Evolutionary conservation across 2,888 invertebrate species (phyloP), one percentile per base, ranked within the genome.

Genomic region (Antitype chi): DNA sequence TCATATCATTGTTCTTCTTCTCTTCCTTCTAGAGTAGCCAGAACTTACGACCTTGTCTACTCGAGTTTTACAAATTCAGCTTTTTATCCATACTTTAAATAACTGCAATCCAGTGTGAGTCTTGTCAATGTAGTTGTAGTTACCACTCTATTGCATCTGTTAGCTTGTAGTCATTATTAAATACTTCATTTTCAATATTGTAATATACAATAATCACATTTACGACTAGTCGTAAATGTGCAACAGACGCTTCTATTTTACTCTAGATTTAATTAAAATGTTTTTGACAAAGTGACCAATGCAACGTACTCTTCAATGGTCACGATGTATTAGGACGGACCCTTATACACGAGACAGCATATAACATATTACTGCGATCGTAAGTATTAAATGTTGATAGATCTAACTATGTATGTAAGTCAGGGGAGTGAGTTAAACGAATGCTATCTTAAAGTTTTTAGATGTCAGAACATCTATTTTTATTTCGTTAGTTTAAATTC

Each of bases 1-100:
- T 83, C 76, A 82, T 78, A 80, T 67, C 78, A 55, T 78, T 89
- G 90, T 92, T 93, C 91, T 92, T 91, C 93, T 93, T 89, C 92
- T 94, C 92, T 94, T 91, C 74, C 74, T 89, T 88, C 83, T 92
- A 94, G 92, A 94, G 94, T 89, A 89, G 93, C 79, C 89, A 88
- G 93, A 94, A 94, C 92, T 84, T 85, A 81, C 81, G 82, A 86
- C 28, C 62, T 73, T 52, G 63, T 74, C 79, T 85, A 78, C 81
- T 85, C 76, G 53, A 74, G 49, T 74, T 69, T 78, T 55, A 66
- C 38, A 73, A 80, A 73, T 73, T 73, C 57, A 73, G 63, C 81
- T 85, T 78, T 66, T 59, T 47, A 67, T 79, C 74, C 81, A 74
- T 79, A 74, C 78, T 86, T 82, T 77, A 76, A 73, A 78, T 76